Conservation (phyloP, 2,888 invertebrate species). For the Bellardia bayeri region DNA sequence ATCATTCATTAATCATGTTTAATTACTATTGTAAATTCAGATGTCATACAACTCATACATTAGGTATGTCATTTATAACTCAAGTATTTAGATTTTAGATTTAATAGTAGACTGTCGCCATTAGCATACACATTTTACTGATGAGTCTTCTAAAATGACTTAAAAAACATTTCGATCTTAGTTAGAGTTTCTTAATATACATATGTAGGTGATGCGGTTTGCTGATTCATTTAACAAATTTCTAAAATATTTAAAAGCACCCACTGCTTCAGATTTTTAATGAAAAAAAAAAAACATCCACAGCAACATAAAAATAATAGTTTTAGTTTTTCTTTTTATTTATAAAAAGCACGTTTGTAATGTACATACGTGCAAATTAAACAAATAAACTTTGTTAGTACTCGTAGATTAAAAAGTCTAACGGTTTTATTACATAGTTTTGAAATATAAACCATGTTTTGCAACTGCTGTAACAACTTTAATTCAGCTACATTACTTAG, state of each 20-base stretch:
- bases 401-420: background rate
- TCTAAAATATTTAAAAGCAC: background rate
- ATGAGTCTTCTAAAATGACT: too few species aligned
- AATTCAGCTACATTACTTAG: too few species aligned
- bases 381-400: background rate
- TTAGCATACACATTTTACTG: too few species aligned
- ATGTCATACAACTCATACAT: too few species aligned
- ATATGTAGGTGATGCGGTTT: background rate
- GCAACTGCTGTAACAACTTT: too few species aligned
- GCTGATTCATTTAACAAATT: background rate
- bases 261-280: constrained; percentile 13
- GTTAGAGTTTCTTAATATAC: background rate
- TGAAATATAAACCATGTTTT: background rate
- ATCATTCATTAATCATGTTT: too few species aligned
- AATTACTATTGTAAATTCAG: too few species aligned
- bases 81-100: too few species aligned
- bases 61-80: too few species aligned
- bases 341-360: constrained; percentile 29
- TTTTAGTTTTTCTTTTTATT: constrained; percentile 23
- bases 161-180: background rate
- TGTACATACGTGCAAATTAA: constrained; percentile 31
- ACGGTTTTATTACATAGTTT: background rate
- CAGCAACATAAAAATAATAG: background rate
- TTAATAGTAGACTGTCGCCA: too few species aligned
- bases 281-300: background rate